These are phyloP conservation scores for Peromyscus eremicus DNA, from an alignment of 2,797 vertebrate genomes.

Conservation along the genomic window DNA sequence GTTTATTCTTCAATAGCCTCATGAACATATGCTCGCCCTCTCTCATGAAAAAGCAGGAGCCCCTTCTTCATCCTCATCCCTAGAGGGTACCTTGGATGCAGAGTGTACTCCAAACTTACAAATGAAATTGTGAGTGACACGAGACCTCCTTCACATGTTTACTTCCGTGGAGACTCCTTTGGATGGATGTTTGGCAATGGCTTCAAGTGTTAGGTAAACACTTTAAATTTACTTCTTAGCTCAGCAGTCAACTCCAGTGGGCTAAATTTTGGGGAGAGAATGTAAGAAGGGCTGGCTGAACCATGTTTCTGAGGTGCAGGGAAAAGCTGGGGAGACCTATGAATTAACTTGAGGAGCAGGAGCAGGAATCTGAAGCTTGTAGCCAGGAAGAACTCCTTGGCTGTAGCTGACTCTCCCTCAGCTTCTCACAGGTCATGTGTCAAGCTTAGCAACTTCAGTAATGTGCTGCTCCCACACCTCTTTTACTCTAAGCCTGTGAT, in stretches of 20 bases:
- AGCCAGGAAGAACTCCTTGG: neutral
- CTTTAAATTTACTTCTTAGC: constrained; percentile 19
- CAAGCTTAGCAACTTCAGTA: constrained; percentile 62
- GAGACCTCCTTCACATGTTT: neutral
- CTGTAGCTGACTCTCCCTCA: neutral
- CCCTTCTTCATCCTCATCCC: neutral
- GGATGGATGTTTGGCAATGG: neutral
- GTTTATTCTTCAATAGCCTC: neutral
- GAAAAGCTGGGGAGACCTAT: neutral
- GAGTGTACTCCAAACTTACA: neutral
- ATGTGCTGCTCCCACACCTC: constrained; percentile 34
- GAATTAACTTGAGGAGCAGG: neutral
- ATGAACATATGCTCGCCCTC: neutral
- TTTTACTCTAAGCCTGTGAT: constrained; percentile 68
- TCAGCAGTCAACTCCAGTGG: constrained; percentile 13
- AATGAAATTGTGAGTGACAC: neutral
- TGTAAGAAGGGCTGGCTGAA: neutral
- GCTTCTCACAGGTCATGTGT: constrained; percentile 48
- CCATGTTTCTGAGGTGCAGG: neutral
- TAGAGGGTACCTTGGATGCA: neutral
- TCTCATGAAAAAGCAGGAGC: neutral
- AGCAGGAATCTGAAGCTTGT: neutral
- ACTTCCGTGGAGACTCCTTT: neutral
- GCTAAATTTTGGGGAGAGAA: neutral
- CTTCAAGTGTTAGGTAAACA: constrained; percentile 52